These are phyloP conservation scores for Scortum barcoo DNA, from an alignment of 2,113 vertebrate genomes.

Conservation along the genomic window DNA sequence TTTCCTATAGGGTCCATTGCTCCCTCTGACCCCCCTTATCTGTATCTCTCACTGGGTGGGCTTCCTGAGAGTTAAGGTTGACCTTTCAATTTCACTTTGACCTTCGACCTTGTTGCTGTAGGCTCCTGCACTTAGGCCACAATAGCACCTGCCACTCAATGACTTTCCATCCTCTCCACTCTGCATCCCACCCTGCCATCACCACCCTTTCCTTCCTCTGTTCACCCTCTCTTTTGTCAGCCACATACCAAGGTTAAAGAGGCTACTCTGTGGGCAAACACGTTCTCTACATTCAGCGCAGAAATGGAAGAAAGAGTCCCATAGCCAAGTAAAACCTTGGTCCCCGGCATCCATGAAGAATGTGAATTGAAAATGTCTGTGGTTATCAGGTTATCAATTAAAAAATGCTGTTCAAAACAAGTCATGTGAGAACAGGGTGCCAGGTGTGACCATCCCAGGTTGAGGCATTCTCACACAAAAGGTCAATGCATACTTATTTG, in stretches of 20 bases:
- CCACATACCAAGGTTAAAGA: constrained; percentile 54
- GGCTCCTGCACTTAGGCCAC: constrained; percentile 58
- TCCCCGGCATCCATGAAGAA: background rate
- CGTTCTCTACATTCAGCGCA: constrained; percentile 8
- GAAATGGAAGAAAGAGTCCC: constrained; percentile 12
- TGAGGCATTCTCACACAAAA: background rate
- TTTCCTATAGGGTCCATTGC: background rate
- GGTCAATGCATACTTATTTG: background rate
- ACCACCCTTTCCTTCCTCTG: constrained; percentile 12
- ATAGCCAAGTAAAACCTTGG: constrained; percentile 5
- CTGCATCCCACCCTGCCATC: constrained; percentile 35
- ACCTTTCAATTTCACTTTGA: constrained; percentile 80
- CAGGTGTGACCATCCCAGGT: background rate
- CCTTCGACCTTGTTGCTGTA: constrained; percentile 69
- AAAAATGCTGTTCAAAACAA: background rate
- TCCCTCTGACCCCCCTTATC: constrained; percentile 17
- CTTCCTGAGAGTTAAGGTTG: constrained; percentile 53
- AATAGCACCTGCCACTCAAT: constrained; percentile 72
- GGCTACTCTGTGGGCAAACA: constrained; percentile 30
- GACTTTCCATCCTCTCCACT: constrained; percentile 40
- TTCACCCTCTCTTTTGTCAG: constrained; percentile 53
- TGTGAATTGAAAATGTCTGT: background rate
- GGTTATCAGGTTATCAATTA: background rate
- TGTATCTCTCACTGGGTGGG: constrained; percentile 62
- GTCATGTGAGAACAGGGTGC: background rate